Percentiles rank a stretch among this genome's conserved stretches.
Conservation (phyloP, 2,888 invertebrate species). For the Diabrotica balteata region DNA sequence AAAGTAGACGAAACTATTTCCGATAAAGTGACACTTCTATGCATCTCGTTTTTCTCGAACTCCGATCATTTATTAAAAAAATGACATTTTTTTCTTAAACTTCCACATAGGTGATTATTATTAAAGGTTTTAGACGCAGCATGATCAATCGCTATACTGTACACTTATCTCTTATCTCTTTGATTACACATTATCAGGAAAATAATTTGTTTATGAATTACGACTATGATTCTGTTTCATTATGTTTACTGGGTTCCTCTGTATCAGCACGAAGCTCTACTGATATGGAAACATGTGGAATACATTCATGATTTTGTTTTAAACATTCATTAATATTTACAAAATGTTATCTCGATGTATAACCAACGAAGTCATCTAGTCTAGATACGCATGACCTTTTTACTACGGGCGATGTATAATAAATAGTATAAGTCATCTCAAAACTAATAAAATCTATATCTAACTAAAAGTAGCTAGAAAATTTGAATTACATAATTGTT, state of each 20-base stretch:
- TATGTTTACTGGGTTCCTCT: background rate
- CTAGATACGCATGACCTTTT: background rate
- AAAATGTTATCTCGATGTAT: slow-evolving; percentile 2
- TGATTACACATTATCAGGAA: slow-evolving; percentile 21
- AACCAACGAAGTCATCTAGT: background rate
- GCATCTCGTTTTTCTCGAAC: slow-evolving; percentile 6
- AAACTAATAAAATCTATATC: no score
- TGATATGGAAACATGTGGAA: background rate
- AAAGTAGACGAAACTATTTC: slow-evolving; percentile 35
- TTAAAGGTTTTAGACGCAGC: background rate
- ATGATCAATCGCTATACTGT: background rate
- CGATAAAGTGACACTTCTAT: slow-evolving; percentile 30
- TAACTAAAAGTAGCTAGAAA: no score
- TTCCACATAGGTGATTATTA: slow-evolving; percentile 3
- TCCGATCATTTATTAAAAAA: background rate
- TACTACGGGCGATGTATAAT: background rate
- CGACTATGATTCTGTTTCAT: slow-evolving; percentile 7
- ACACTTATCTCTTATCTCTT: slow-evolving; percentile 22
- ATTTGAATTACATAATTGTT: no score
- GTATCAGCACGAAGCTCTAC: background rate
- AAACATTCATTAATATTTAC: no score
- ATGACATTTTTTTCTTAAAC: background rate
- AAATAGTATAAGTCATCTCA: no score
- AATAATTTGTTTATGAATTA: slow-evolving; percentile 10
- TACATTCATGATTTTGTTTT: no score